Conservation (phyloP, 2,888 invertebrate genomes). For the Tribolium freemani region DNA sequence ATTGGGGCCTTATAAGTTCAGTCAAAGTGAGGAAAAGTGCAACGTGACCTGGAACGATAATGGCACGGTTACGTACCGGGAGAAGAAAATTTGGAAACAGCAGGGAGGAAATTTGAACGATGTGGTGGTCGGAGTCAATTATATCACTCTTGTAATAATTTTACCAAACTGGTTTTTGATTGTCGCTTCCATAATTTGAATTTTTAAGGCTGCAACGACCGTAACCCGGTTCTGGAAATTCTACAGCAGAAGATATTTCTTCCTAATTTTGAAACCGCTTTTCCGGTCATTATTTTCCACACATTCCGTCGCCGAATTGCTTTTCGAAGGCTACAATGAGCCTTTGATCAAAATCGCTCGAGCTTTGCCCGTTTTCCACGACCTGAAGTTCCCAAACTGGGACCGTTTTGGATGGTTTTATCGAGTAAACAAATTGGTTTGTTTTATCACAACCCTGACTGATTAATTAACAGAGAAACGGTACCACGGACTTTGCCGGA, state of each 20-base stretch:
- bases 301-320: constrained; percentile 77
- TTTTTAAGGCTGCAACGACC: neutral
- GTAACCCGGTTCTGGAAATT: constrained; percentile 14
- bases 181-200: neutral
- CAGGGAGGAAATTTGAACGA: constrained; percentile 80
- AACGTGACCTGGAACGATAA: constrained; percentile 82
- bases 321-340: constrained; percentile 88
- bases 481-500: constrained; percentile 81
- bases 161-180: neutral
- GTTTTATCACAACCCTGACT: neutral
- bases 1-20: constrained; percentile 77
- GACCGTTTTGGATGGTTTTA: constrained; percentile 93
- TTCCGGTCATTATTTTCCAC: constrained; percentile 64
- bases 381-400: constrained; percentile 70
- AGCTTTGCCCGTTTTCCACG: constrained; percentile 71
- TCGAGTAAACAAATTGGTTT: constrained; percentile 65
- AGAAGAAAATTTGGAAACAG: constrained; percentile 76
- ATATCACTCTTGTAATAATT: constrained; percentile 80
- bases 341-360: constrained; percentile 77
- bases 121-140: constrained; percentile 80
- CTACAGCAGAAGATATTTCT: neutral
- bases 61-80: constrained; percentile 80
- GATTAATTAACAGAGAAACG: constrained; percentile 77
- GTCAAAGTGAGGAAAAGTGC: constrained; percentile 78
- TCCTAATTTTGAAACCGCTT: neutral